phyloP scores from a whole-genome alignment of 2,797 vertebrate genomes.

The Schizothorax lantsangensis region DNA sequence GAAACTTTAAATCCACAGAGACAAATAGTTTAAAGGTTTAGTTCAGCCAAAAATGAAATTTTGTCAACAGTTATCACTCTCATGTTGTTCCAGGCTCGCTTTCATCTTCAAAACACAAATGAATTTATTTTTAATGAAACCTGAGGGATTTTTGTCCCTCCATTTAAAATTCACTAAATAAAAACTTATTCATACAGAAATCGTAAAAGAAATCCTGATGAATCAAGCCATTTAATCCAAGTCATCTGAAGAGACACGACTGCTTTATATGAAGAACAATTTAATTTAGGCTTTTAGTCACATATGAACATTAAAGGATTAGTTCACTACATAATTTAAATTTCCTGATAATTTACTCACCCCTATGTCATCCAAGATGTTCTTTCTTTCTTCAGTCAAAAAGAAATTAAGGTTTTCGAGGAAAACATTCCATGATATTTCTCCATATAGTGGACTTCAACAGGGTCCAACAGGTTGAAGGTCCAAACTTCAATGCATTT shows the following conservation, averaged over 20 bases:
- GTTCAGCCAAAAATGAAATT: neutral
- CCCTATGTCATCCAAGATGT: too few relatives aligned
- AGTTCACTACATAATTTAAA: neutral
- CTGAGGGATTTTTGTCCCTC: neutral
- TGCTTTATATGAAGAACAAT: neutral
- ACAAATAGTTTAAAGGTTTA: neutral
- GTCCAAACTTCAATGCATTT: too few relatives aligned
- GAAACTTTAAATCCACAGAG: neutral
- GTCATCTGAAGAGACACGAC: neutral
- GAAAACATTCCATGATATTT: too few relatives aligned
- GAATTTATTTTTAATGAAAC: neutral
- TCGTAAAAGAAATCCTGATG: neutral
- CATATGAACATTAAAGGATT: neutral
- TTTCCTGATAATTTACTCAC: too few relatives aligned
- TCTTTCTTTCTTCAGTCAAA: too few relatives aligned
- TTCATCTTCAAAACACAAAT: neutral
- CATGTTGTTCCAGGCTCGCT: neutral
- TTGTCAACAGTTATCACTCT: neutral
- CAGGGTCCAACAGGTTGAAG: too few relatives aligned
- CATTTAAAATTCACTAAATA: too few relatives aligned
- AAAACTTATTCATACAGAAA: neutral
- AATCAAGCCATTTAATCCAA: neutral
- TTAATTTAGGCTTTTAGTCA: neutral
- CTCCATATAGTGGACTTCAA: too few relatives aligned
- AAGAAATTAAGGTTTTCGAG: too few relatives aligned